Evolutionary conservation across 2,113 vertebrate species (phyloP).

Genomic region (Lagenorhynchus albirostris): DNA sequence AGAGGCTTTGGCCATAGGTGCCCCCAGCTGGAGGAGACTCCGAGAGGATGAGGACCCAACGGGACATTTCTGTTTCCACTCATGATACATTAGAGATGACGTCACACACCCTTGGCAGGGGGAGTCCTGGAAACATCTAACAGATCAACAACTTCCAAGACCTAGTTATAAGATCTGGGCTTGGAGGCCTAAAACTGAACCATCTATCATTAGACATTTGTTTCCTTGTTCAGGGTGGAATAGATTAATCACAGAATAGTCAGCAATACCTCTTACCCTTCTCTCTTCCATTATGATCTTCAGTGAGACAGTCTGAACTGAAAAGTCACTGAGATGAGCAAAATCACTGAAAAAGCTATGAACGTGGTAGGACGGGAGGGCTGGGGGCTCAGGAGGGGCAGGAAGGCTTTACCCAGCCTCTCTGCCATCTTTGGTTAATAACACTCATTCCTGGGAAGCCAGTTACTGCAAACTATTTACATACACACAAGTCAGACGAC

Average conservation of each 20-base stretch:
- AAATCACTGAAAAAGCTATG: not conserved
- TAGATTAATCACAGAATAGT: fast-evolving
- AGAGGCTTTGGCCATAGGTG: not conserved
- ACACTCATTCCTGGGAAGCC: not conserved
- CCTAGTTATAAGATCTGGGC: not conserved
- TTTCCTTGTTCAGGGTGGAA: not conserved
- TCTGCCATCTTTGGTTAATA: not conserved
- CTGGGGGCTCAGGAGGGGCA: fast-evolving
- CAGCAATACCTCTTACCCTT: not conserved
- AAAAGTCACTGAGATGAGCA: not conserved
- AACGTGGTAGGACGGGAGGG: not conserved
- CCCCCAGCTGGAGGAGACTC: not conserved
- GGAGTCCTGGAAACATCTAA: too few relatives aligned
- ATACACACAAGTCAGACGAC: not conserved
- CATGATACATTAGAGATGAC: not conserved
- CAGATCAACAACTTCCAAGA: not conserved
- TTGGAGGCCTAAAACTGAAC: not conserved
- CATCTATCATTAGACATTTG: not conserved
- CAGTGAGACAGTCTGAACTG: not conserved
- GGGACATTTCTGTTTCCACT: not conserved
- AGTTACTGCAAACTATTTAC: not conserved
- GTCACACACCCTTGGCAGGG: not conserved
- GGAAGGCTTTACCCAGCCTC: not conserved
- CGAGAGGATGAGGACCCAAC: not conserved
- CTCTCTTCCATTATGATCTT: not conserved